phyloP scores from a whole-genome alignment of 2,888 invertebrate species.

The Lathronympha strigana region DNA sequence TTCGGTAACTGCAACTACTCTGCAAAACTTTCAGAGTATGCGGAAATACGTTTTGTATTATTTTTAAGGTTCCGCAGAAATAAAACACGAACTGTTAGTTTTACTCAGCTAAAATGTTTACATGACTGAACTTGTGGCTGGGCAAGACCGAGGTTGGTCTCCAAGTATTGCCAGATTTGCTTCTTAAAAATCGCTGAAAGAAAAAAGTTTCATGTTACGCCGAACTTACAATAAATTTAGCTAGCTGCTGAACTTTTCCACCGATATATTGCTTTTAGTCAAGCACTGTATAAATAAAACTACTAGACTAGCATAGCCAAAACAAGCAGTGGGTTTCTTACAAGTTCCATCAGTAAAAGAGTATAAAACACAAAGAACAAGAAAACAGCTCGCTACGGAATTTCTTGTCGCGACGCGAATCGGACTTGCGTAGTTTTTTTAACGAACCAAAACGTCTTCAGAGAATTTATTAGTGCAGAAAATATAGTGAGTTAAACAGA shows the following conservation, averaged over 20 bases:
- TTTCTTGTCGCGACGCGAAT: slow-evolving; percentile 38
- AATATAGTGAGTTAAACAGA: slow-evolving; percentile 52
- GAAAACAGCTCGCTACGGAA: slow-evolving; percentile 32
- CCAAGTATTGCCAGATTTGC: slow-evolving; percentile 20
- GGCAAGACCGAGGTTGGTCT: slow-evolving; percentile 6
- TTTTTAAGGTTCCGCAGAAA: slow-evolving; percentile 60
- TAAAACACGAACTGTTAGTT: slow-evolving; percentile 34
- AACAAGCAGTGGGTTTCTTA: slow-evolving; percentile 25
- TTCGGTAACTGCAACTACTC: slow-evolving; percentile 75
- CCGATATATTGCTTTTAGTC: slow-evolving; percentile 3
- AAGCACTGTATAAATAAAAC: slow-evolving; percentile 26
- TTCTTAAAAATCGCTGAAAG: slow-evolving; percentile 16
- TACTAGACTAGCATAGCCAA: slow-evolving; percentile 24
- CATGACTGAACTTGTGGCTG: slow-evolving; percentile 17
- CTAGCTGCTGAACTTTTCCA: slow-evolving; percentile 1
- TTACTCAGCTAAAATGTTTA: slow-evolving; percentile 25
- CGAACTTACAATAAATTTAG: slow-evolving; percentile 10
- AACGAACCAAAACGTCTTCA: slow-evolving; percentile 68
- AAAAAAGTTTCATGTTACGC: neutral
- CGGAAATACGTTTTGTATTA: slow-evolving; percentile 74
- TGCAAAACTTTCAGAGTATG: slow-evolving; percentile 68
- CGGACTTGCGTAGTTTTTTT: slow-evolving; percentile 39
- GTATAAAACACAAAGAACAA: slow-evolving; percentile 32
- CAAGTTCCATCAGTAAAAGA: slow-evolving; percentile 38
- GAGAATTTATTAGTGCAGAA: slow-evolving; percentile 76